A percentile compares a stretch with the other conserved stretches of the same genome.
Evolutionary conservation across 2,797 vertebrate species (phyloP).

Genomic region (Gambusia yucatana): DNA sequence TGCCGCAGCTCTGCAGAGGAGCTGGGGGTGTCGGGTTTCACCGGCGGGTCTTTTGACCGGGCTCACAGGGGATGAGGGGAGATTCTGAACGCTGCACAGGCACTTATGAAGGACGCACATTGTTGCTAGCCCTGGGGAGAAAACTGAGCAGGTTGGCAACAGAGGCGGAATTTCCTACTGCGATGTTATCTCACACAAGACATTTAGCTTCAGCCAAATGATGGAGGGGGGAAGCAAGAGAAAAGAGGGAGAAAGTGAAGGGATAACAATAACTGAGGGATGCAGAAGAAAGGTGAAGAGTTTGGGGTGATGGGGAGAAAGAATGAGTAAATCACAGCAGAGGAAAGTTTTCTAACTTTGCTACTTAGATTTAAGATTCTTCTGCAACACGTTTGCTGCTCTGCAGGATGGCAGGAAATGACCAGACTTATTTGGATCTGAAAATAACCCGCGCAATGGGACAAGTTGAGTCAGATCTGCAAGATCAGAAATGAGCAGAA

Average conservation of each 20-base stretch:
- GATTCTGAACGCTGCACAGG: constrained; percentile 57
- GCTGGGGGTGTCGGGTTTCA: constrained; percentile 66
- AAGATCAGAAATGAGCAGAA: constrained; percentile 11
- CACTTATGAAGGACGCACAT: constrained; percentile 78
- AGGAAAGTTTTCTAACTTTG: background rate
- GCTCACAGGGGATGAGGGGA: constrained; percentile 68
- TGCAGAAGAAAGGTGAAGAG: constrained; percentile 2
- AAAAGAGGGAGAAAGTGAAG: background rate
- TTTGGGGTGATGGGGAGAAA: constrained; percentile 4
- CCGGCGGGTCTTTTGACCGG: constrained; percentile 63
- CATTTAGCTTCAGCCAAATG: constrained; percentile 75
- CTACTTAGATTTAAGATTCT: background rate
- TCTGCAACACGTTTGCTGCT: background rate
- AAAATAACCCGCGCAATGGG: constrained; percentile 1
- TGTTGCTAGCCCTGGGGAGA: constrained; percentile 75
- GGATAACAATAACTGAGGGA: constrained; percentile 10
- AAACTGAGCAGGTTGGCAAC: constrained; percentile 80
- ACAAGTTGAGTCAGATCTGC: background rate
- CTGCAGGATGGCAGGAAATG: constrained; percentile 8
- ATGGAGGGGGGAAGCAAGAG: constrained; percentile 22
- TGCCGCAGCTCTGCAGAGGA: constrained; percentile 37
- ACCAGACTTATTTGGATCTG: background rate
- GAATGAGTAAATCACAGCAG: background rate
- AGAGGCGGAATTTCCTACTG: constrained; percentile 80
- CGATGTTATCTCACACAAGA: constrained; percentile 80